phyloP scores from a whole-genome alignment of 2,797 vertebrate species.

The Poecile montanus region DNA sequence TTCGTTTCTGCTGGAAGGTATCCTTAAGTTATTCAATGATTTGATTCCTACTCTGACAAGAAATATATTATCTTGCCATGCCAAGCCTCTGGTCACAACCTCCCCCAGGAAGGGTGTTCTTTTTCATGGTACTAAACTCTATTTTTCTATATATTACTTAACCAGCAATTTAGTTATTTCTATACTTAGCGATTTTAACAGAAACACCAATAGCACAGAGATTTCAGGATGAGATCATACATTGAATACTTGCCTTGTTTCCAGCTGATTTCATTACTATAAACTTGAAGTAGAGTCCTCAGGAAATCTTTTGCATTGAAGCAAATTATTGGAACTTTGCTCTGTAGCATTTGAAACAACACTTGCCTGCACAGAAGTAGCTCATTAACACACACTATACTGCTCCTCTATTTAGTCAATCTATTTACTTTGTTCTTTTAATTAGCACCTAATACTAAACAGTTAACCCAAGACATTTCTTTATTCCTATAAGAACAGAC shows the following conservation, averaged over 20 bases:
- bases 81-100: not conserved
- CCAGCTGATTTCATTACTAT: slow-evolving; percentile 78
- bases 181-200: not conserved
- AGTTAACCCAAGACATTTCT: not conserved
- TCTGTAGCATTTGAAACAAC: slow-evolving; percentile 78
- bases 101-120: not conserved
- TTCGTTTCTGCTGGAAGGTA: not conserved
- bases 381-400: not conserved
- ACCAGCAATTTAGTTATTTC: not conserved
- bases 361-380: slow-evolving; percentile 78
- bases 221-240: not conserved
- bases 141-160: not conserved
- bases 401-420: not conserved
- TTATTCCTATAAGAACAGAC: not conserved
- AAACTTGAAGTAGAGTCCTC: slow-evolving; percentile 78
- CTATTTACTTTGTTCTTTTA: not conserved
- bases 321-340: slow-evolving; percentile 81
- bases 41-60: not conserved
- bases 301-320: slow-evolving; percentile 93
- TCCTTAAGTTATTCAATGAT: not conserved
- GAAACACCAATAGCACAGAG: not conserved
- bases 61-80: not conserved
- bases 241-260: slow-evolving; percentile 78
- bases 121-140: not conserved
- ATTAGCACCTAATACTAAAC: not conserved